Evolutionary conservation across 2,888 invertebrate species (phyloP).

Genomic region (Marronus borbonicus): DNA sequence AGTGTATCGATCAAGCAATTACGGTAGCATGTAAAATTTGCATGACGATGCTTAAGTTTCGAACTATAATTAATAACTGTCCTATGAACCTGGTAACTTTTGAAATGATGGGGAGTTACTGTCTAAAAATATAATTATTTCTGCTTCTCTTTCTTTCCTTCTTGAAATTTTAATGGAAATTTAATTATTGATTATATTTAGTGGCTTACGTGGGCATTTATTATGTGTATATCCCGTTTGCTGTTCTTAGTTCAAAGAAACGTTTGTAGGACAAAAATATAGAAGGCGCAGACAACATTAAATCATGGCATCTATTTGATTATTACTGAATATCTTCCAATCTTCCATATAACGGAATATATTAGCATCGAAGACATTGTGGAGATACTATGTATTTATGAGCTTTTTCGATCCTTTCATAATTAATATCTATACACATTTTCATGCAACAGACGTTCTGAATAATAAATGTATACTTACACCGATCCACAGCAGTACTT

Average conservation of each 20-base stretch:
- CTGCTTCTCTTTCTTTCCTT: neutral
- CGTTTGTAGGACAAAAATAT: no score
- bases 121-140: conserved; percentile 28
- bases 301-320: no score
- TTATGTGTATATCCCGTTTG: no score
- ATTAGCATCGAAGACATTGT: no score
- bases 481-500: conserved; percentile 64
- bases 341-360: no score
- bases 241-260: no score
- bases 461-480: conserved; percentile 62
- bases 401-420: no score
- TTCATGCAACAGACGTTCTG: no score
- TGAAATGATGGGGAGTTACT: conserved; percentile 4
- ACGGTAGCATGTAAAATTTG: conserved; percentile 47
- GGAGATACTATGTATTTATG: no score
- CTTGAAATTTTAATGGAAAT: conserved; percentile 4
- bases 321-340: no score
- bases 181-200: neutral
- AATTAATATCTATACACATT: no score
- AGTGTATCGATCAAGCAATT: conserved; percentile 47
- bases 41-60: conserved; percentile 45
- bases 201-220: neutral
- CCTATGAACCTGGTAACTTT: conserved; percentile 11
- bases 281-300: no score
- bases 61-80: conserved; percentile 46